Base-by-base conservation (phyloP, 2,797 vertebrate species). In the Monodelphis domestica region DNA sequence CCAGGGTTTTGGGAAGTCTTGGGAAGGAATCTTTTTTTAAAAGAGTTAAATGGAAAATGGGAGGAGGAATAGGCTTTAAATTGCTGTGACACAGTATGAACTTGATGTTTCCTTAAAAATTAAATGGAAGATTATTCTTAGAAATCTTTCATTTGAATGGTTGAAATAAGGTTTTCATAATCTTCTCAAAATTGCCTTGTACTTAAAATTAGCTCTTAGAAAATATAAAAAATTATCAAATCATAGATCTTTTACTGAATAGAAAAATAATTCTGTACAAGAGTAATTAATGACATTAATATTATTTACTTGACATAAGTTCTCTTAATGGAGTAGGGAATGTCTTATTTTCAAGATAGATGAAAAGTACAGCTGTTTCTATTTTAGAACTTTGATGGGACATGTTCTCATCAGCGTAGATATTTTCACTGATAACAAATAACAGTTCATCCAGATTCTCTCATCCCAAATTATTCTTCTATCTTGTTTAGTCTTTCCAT, bases 151-250 rank as follows among this genome's bases (percentile, higher is more conserved):
- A 12, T 63, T 90, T 94, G 87, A 45, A 0, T 55, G 87, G 53
- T 53, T 53, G 53, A 51, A 53, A 33, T 88, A 88, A 53, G 87
- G 51, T 84, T 84, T 84, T 84, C 70, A 26, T 84, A 84, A 88
- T 88, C 28, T 52, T 88, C n/a, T 84, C 87, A 29, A 53, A 88
- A 17, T 29, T 53, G 12, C 33, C 30, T 53, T 88, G 21, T 50
- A 26, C 38, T 84, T 84, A 84, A 38, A 52, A 45, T 92, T n/a
- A n/a, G 84, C 59, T 57, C 59, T 9, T 52, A 92, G 89, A 90
- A 95, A n/a, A 12, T 88, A 89, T 29, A 91, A 59, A 91, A 53
- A 91, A 50, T n/a, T 94, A 54, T 92, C 92, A 84, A 57, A 4
- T 51, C 70, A 45, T 54, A 5, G 57, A 21, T 6, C 33, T 59